A percentile compares a stretch with the other conserved stretches of the same genome.
Conservation (phyloP, 2,113 vertebrate genomes). For the Pleuronectes platessa region DNA sequence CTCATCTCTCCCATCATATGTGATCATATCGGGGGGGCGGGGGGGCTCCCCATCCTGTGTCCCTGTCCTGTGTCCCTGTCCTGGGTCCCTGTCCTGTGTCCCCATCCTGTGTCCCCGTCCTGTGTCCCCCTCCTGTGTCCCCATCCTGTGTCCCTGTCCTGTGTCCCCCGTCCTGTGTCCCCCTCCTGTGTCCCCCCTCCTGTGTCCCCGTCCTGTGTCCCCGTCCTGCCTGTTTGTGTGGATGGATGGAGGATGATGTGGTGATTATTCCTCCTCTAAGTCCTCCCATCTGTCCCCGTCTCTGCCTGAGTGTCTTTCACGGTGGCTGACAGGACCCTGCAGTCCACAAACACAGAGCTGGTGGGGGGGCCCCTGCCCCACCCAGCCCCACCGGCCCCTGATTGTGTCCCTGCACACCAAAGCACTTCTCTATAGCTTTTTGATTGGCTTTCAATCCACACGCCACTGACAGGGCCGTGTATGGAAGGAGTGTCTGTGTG, state of each 20-base stretch:
- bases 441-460: conserved; percentile 99
- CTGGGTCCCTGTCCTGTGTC: neutral
- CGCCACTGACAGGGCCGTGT: conserved; percentile 87
- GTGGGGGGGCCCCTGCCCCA: conserved; percentile 90
- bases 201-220: too few relatives aligned
- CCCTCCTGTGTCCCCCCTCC: too few relatives aligned
- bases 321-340: conserved; percentile 71
- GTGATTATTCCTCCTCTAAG: conserved; percentile 92
- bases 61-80: too few relatives aligned
- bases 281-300: conserved; percentile 93
- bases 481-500: conserved; percentile 47
- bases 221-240: too few relatives aligned
- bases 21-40: too few relatives aligned
- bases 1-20: too few relatives aligned
- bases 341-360: conserved; percentile 81
- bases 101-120: neutral
- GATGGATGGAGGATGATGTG: conserved; percentile 16
- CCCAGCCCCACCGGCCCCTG: conserved; percentile 51
- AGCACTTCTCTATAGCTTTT: conserved; percentile 99
- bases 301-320: conserved; percentile 78
- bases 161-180: too few relatives aligned
- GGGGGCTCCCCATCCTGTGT: too few relatives aligned
- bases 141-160: neutral
- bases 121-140: neutral
- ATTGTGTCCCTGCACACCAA: conserved; percentile 91